phyloP scores from a whole-genome alignment of 2,888 invertebrate genomes.

The Blastobasis lacticolella region DNA sequence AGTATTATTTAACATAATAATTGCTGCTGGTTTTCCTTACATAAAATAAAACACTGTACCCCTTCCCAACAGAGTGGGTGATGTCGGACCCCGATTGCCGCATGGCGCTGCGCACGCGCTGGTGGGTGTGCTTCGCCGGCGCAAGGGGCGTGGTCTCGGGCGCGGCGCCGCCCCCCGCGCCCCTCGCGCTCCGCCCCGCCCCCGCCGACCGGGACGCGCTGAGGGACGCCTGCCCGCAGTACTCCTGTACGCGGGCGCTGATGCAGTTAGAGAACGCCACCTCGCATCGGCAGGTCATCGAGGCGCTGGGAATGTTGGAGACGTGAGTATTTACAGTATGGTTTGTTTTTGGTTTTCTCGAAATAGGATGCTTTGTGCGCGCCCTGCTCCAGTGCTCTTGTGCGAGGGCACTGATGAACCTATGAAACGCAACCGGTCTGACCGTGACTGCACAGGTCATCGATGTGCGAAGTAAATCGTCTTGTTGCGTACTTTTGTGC shows the following conservation, averaged over 20 bases:
- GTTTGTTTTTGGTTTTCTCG: neutral
- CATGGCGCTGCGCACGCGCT: conserved; percentile 43
- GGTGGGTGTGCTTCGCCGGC: conserved; percentile 47
- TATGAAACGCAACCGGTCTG: no score
- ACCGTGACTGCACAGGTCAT: no score
- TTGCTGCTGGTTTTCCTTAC: neutral
- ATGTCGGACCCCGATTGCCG: conserved; percentile 49
- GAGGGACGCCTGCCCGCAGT: conserved; percentile 66
- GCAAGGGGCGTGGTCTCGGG: conserved; percentile 24
- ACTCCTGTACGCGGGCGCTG: conserved; percentile 68
- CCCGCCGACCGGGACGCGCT: conserved; percentile 60
- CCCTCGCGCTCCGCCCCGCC: conserved; percentile 35
- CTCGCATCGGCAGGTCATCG: conserved; percentile 72
- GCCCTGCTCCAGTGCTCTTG: conserved; percentile 66
- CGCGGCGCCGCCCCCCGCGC: conserved; percentile 30
- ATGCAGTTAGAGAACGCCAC: conserved; percentile 77
- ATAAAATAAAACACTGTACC: neutral
- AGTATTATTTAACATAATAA: conserved; percentile 1
- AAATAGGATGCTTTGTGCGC: conserved; percentile 67
- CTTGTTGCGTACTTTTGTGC: no score
- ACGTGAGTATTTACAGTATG: conserved; percentile 43
- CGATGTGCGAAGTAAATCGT: no score
- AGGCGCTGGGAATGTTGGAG: conserved; percentile 69
- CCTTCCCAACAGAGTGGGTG: conserved; percentile 44
- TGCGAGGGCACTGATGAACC: conserved; percentile 64